Evolutionary conservation across 2,797 vertebrate species (phyloP).

Genomic region (Sebastes trivittatus): DNA sequence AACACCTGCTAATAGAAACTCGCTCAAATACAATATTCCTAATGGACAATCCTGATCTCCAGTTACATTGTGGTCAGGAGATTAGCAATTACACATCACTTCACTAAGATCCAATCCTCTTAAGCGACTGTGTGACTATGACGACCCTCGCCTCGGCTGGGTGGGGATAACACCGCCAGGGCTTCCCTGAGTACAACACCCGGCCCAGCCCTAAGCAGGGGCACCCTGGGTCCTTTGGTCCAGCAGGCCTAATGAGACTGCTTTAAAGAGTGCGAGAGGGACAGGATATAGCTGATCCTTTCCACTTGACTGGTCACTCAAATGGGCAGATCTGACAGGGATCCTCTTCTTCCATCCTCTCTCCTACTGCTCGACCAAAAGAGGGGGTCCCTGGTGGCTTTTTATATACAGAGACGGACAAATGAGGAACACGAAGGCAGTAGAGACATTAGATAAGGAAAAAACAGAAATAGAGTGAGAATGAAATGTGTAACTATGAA

Average conservation of each 20-base stretch:
- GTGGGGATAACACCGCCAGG: neutral
- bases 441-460: neutral
- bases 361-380: constrained; percentile 15
- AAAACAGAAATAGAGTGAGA: constrained; percentile 17
- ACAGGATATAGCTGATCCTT: constrained; percentile 54
- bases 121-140: constrained; percentile 28
- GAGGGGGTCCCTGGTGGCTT: constrained; percentile 34
- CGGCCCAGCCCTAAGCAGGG: neutral
- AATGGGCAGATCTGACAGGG: constrained; percentile 57
- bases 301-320: constrained; percentile 48
- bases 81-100: constrained; percentile 58
- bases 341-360: constrained; percentile 40
- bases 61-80: constrained; percentile 19
- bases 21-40: neutral
- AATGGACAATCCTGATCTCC: constrained; percentile 14
- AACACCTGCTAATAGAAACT: neutral
- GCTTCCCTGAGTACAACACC: neutral
- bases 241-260: constrained; percentile 34
- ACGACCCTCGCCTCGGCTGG: constrained; percentile 5
- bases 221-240: constrained; percentile 8
- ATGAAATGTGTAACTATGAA: neutral
- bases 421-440: neutral
- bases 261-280: constrained; percentile 37
- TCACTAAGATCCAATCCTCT: constrained; percentile 47
- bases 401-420: constrained; percentile 15